Base-by-base conservation (phyloP, 2,888 invertebrate species). In the Embidobia sp. region DNA sequence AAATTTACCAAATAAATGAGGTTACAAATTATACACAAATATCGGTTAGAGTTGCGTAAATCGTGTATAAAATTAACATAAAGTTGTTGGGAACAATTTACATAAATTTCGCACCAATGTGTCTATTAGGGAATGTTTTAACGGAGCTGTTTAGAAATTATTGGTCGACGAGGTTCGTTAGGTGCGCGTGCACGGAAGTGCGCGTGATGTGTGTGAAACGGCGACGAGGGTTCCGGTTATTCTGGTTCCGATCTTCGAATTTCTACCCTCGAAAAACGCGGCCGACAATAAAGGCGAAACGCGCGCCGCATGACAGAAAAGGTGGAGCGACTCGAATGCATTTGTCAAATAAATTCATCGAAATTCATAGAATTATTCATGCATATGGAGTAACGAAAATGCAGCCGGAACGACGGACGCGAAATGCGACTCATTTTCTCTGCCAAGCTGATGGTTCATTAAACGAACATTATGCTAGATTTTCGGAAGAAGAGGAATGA, bases 251-350 rank as follows among this genome's bases (percentile, higher is more conserved):
- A 44, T 67, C 55, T 67, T 37, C 42, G 79, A 70, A 74, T 82
- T 82, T 80, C 79, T 81, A 81, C 69, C 82, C 82, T 78, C 81
- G 77, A 83, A 83, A 82, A 81, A 79, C 53, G 10, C 53, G 27
- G 18, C 31, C 31, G 33, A 63, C 55, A 74, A 66, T 77, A 75
- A 78, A 53, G 63, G 13, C n/a, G 35, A 67, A 35, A 11, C 46
- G 69, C 49, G 31, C 44, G 27, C 26, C 46, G 48, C 44, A 55
- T 59, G 40, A 73, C 33, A 53, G 66, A 57, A 57, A 57, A 70
- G 57, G 44, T 48, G 29, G 42, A 42, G 55, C 27, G 37, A 51
- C 31, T 8, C 16, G 27, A 67, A 67, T 37, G 46, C 67, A 37
- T 67, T 55, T 42, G 66, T 67, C 67, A 67, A 67, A 66, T 53